Conservation (phyloP, 1,140 invertebrate genomes). For the Venturia canescens region DNA sequence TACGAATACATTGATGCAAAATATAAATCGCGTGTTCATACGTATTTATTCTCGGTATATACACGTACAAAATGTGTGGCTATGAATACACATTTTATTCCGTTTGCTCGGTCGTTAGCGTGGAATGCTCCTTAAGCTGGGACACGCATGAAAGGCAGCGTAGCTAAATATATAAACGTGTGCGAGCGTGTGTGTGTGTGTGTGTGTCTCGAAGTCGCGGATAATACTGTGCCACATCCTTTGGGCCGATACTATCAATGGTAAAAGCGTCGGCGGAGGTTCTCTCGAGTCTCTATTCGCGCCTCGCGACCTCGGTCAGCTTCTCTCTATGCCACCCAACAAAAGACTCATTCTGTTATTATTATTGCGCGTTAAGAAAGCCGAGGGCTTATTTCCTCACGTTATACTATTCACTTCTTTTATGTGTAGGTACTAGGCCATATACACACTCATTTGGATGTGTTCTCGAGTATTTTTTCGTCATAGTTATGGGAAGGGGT, state of each 20-base stretch:
- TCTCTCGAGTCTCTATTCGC: conserved; percentile 57
- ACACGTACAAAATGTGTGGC: no score
- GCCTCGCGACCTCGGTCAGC: conserved; percentile 61
- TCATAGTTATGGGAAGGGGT: conserved; percentile 6
- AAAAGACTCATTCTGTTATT: conserved; percentile 72
- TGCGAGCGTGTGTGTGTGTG: neutral
- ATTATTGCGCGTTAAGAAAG: conserved; percentile 64
- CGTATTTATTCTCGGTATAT: conserved; percentile 31
- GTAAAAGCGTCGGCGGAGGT: conserved; percentile 39
- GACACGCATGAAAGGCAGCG: conserved; percentile 30
- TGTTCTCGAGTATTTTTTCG: neutral
- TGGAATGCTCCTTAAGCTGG: conserved; percentile 58
- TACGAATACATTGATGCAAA: neutral
- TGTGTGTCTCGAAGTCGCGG: neutral
- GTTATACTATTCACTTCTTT: conserved; percentile 21
- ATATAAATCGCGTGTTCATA: conserved; percentile 14
- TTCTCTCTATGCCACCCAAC: conserved; percentile 53
- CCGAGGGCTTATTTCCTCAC: conserved; percentile 59
- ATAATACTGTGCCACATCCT: conserved; percentile 49
- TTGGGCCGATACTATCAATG: conserved; percentile 59
- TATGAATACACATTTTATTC: conserved; percentile 44
- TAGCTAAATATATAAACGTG: conserved; percentile 35
- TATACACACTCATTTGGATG: neutral
- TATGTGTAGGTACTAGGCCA: neutral
- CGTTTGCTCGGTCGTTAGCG: conserved; percentile 52